Evolutionary conservation across 2,797 vertebrate species (phyloP).

Genomic region (Schizothorax lantsangensis): DNA sequence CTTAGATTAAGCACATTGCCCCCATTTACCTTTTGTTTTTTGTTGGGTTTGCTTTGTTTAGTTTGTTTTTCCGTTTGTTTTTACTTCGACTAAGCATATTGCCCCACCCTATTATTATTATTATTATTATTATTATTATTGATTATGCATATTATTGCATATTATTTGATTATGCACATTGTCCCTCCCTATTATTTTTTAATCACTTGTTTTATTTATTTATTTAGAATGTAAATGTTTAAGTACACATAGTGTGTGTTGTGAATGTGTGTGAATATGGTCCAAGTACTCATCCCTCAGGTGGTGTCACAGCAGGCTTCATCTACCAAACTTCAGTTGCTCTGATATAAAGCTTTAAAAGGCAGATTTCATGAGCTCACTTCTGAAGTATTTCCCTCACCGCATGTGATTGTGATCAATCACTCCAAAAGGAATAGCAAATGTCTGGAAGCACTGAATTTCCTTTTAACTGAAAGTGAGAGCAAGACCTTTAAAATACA

Average conservation of each 20-base stretch:
- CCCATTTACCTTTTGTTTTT: not conserved
- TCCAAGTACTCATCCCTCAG: not conserved
- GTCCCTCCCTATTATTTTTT: not conserved
- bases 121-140: too few species aligned
- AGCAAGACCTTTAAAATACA: not conserved
- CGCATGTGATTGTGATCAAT: slow-evolving; percentile 24
- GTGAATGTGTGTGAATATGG: not conserved
- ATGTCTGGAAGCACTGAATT: slow-evolving; percentile 17
- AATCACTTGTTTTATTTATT: not conserved
- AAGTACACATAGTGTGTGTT: not conserved
- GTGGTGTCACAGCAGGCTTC: not conserved
- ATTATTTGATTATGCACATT: not conserved
- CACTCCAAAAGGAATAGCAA: slow-evolving; percentile 34
- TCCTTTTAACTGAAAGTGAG: slow-evolving; percentile 17
- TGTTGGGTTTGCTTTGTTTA: not conserved
- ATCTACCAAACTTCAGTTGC: not conserved
- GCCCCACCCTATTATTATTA: not conserved
- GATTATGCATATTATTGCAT: too few species aligned
- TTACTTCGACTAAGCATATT: not conserved
- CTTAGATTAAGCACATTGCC: not conserved
- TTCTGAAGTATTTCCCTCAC: slow-evolving; percentile 43
- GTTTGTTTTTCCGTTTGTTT: not conserved
- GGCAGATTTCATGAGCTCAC: not conserved
- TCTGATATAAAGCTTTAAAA: not conserved
- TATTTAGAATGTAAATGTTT: not conserved